Conservation (phyloP, 2,797 vertebrate genomes). For the Trematomus bernacchii region DNA sequence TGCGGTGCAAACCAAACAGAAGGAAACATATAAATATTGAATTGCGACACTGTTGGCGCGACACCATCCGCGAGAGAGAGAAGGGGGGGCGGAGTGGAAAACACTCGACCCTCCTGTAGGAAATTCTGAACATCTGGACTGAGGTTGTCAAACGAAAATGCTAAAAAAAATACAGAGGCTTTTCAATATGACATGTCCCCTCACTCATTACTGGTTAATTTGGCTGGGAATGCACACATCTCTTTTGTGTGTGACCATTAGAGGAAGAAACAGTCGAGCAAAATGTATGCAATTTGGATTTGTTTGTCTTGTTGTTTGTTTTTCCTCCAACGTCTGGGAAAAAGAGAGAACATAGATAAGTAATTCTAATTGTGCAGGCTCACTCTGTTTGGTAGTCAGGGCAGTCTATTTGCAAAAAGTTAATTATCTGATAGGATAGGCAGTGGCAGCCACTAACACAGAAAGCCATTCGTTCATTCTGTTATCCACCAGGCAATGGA, state of each 20-base stretch:
- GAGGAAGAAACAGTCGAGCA: conserved; percentile 49
- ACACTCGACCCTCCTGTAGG: conserved; percentile 41
- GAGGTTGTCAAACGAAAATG: conserved; percentile 32
- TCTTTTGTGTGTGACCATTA: conserved; percentile 54
- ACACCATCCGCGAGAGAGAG: conserved; percentile 42
- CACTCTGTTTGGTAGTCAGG: conserved; percentile 77
- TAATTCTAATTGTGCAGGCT: conserved; percentile 81
- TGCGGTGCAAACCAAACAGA: conserved; percentile 69
- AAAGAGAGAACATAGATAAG: conserved; percentile 77
- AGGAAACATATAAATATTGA: conserved; percentile 78
- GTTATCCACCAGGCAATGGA: conserved; percentile 87
- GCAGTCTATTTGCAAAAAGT: conserved; percentile 88
- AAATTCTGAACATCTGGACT: conserved; percentile 67
- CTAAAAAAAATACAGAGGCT: conserved; percentile 53
- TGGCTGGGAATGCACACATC: conserved; percentile 59
- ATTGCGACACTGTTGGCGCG: conserved; percentile 60
- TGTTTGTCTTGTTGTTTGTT: conserved; percentile 77
- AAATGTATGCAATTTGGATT: conserved; percentile 76
- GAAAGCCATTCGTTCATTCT: conserved; percentile 84
- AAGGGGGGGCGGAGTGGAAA: conserved; percentile 34
- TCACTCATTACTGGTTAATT: conserved; percentile 66
- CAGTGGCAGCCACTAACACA: conserved; percentile 84
- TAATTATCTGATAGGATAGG: conserved; percentile 92
- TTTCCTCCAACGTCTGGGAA: conserved; percentile 58
- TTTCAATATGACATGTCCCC: conserved; percentile 59